These are phyloP conservation scores for Corydoras maculifer DNA, from an alignment of 2,113 vertebrate genomes.

Conservation along the genomic window DNA sequence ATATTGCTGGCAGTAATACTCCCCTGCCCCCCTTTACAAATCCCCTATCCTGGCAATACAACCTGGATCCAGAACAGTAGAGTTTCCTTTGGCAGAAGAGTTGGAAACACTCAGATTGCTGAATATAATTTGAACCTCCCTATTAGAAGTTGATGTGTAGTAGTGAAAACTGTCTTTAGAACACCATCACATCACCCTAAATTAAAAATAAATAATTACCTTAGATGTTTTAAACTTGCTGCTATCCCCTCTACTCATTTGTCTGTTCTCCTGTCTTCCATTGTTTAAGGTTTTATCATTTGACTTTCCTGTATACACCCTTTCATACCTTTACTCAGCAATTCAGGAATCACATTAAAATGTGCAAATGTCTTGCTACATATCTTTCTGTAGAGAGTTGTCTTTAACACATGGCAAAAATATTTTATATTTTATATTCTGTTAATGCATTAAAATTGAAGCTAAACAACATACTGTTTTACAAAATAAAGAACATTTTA, in stretches of 20 bases:
- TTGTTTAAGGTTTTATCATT: constrained; percentile 43
- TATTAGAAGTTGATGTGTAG: constrained; percentile 48
- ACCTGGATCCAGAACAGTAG: constrained; percentile 42
- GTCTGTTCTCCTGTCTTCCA: constrained; percentile 1
- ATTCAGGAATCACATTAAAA: background rate
- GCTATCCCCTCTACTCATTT: constrained; percentile 15
- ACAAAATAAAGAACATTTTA: too few relatives aligned
- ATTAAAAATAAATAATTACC: too few relatives aligned
- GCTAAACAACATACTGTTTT: too few relatives aligned
- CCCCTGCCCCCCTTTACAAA: constrained; percentile 37
- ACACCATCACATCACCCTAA: too few relatives aligned
- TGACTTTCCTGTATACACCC: constrained; percentile 52
- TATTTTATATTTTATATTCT: too few relatives aligned
- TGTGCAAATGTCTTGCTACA: background rate
- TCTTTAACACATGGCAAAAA: too few relatives aligned
- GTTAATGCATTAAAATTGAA: too few relatives aligned
- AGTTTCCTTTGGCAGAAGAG: constrained; percentile 58
- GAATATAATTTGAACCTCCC: constrained; percentile 47
- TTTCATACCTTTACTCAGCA: constrained; percentile 57
- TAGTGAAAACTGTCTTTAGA: constrained; percentile 34
- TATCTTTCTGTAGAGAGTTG: too few relatives aligned
- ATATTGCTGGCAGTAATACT: constrained; percentile 41
- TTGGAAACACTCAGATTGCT: constrained; percentile 58
- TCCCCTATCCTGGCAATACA: constrained; percentile 40
- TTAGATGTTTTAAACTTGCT: constrained; percentile 9